Conservation (phyloP, 2,113 vertebrate genomes). For the Lutjanus erythropterus region DNA sequence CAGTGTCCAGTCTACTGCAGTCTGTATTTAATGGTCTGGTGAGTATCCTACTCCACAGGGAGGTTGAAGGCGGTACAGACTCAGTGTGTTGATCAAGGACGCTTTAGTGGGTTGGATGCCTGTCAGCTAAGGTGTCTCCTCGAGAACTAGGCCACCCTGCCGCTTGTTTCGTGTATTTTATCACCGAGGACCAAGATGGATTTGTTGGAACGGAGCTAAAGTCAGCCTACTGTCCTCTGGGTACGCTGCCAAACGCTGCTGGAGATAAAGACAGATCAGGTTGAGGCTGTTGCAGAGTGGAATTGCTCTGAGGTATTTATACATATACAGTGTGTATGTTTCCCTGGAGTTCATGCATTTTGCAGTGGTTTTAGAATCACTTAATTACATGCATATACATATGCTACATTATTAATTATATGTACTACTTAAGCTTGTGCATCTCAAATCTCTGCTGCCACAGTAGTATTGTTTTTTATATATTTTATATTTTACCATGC, state of each 20-base stretch:
- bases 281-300: slow-evolving; percentile 20
- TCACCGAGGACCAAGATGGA: slow-evolving; percentile 11
- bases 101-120: slow-evolving; percentile 16
- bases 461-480: too few relatives aligned
- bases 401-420: background rate
- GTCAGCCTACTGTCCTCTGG: slow-evolving; percentile 37
- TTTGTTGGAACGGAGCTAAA: slow-evolving; percentile 44
- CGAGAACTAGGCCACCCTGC: slow-evolving; percentile 27
- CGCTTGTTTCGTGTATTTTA: slow-evolving; percentile 27
- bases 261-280: slow-evolving; percentile 41
- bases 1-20: background rate
- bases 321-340: background rate
- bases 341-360: background rate
- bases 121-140: slow-evolving; percentile 8
- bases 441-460: background rate
- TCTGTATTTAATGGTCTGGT: background rate
- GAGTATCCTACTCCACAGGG: background rate
- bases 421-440: background rate
- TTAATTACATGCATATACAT: background rate
- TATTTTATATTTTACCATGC: background rate
- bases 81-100: slow-evolving; percentile 29
- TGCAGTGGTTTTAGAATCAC: background rate
- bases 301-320: background rate
- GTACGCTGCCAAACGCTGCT: slow-evolving; percentile 22
- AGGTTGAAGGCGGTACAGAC: background rate